A percentile compares a stretch with the other conserved stretches of the same genome.
Evolutionary conservation across 2,113 vertebrate species (phyloP).

Genomic region (Antidorcas marsupialis): DNA sequence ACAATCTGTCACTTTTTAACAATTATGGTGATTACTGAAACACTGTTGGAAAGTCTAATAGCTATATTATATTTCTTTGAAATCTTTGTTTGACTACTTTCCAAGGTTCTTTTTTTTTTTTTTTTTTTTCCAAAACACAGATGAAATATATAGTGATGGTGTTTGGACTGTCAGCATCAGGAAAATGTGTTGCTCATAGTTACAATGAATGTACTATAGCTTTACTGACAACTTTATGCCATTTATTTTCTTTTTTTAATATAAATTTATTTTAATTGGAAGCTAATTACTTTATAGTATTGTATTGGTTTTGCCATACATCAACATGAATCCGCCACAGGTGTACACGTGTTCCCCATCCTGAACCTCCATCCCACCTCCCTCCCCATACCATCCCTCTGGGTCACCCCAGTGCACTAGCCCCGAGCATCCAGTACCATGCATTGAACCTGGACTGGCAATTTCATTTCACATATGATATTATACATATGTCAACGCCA

Average conservation of each 20-base stretch:
- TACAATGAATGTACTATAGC: background rate
- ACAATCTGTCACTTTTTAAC: background rate
- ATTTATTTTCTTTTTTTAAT: background rate
- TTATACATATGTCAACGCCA: too few relatives aligned
- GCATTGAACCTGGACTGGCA: too few relatives aligned
- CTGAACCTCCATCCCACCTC: too few relatives aligned
- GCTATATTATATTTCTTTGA: background rate
- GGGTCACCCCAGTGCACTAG: too few relatives aligned
- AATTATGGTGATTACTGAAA: background rate
- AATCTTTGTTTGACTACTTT: background rate
- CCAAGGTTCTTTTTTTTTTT: background rate
- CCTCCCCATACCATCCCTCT: too few relatives aligned
- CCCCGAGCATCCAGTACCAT: too few relatives aligned
- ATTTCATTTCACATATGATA: too few relatives aligned
- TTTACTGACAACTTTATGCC: background rate
- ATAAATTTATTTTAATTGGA: too few relatives aligned
- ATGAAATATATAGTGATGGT: background rate
- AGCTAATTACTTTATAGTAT: too few relatives aligned
- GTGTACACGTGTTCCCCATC: too few relatives aligned
- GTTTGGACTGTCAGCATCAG: background rate
- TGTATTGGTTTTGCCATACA: too few relatives aligned
- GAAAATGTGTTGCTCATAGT: background rate
- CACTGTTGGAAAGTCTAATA: background rate
- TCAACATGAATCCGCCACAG: too few relatives aligned
- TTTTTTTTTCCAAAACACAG: background rate